Base-by-base conservation (phyloP, 1,140 invertebrate genomes). In the Brachionus koreanus region DNA sequence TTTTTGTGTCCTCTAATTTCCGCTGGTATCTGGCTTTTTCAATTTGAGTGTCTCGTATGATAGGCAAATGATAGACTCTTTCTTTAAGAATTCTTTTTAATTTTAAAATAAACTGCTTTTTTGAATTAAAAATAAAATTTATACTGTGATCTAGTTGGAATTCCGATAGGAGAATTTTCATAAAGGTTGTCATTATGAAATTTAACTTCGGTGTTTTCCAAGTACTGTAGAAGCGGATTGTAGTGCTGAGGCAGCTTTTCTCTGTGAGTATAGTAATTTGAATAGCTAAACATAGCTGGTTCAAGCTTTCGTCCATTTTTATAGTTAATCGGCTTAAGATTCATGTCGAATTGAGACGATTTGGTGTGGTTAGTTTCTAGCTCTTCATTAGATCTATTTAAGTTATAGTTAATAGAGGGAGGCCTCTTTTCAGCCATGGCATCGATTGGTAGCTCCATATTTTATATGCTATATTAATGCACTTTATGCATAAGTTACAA, bases 171-270 rank as follows among this genome's bases (percentile, higher is more conserved):
- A 23, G 49, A 61, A 39, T 79, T 29, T 25, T 79, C 61, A 25
- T 42, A 79, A 12, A 79, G 39, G 35, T 79, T 79, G 39, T 79
- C 76, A 65, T 79, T 79, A 43, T 79, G 76, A 61, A 42, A 79
- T 39, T 65, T 57, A n/a, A 79, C 46, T 35, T 79, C 49, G 13
- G 76, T 79, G 16, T 42, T 79, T 9, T 79, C 61, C 39, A 79
- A 79, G 33, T 43, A 79, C 13, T 79, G 76, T 23, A 79, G 16
- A 19, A 79, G 35, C 6, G 76, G 61, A 35, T 79, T 79, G n/a
- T 61, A 79, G n/a, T 57, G 61, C 19, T 79, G 49, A 42, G 76
- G 76, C 57, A 61, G 3, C 23, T 57, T 57, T 65, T 79, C 76
- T 13, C 61, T 7, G 25, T 79, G 76, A n/a, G 29, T 57, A 61